These are phyloP conservation scores for Thymelicus acteon DNA, from an alignment of 2,888 invertebrate species.

Conservation along the genomic window DNA sequence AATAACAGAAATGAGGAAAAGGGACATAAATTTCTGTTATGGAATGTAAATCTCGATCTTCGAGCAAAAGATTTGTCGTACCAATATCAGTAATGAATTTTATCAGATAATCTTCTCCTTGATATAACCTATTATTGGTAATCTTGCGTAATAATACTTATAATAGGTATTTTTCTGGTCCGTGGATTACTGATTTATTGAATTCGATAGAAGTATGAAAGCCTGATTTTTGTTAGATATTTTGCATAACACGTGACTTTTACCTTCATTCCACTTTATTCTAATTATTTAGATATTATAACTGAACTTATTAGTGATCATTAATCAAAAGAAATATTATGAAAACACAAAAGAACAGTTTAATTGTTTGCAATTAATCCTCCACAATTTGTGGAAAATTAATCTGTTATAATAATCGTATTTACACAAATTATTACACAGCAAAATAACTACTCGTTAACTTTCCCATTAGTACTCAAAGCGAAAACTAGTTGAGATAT, in stretches of 20 bases:
- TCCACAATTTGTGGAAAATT: neutral
- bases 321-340: no score
- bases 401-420: neutral
- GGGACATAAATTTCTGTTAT: slow-evolving; percentile 48
- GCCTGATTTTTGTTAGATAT: neutral
- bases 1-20: slow-evolving; percentile 43
- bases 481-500: neutral
- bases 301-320: no score
- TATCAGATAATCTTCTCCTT: slow-evolving; percentile 31
- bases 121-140: slow-evolving; percentile 26
- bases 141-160: neutral
- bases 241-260: no score
- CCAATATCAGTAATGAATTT: slow-evolving; percentile 41
- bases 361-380: no score
- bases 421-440: neutral
- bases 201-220: neutral
- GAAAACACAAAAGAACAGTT: no score
- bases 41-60: slow-evolving; percentile 53
- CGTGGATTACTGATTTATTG: slow-evolving; percentile 9
- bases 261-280: neutral
- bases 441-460: slow-evolving; percentile 2
- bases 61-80: slow-evolving; percentile 44
- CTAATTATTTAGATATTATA: neutral
- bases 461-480: slow-evolving; percentile 5
- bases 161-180: slow-evolving; percentile 9